phyloP scores from a whole-genome alignment of 2,113 vertebrate genomes.

The Lepidothrix coronata region DNA sequence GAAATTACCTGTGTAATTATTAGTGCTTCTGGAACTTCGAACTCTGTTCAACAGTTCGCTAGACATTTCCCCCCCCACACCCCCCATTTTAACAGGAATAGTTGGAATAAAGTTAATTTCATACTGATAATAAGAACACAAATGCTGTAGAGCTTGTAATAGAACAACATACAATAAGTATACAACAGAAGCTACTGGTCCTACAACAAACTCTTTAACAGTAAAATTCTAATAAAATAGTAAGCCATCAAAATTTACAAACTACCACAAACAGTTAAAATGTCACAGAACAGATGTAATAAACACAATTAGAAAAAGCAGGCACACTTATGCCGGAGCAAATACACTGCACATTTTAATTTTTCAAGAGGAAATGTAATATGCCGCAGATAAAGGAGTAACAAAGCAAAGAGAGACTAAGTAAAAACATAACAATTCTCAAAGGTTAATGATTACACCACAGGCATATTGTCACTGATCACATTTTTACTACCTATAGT shows the following conservation, averaged over 20 bases:
- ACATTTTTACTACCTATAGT: neutral
- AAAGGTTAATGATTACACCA: slow-evolving; percentile 10
- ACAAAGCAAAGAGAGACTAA: slow-evolving; percentile 16
- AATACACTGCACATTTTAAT: neutral
- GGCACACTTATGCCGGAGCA: neutral
- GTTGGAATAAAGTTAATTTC: neutral
- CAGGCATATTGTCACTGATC: neutral
- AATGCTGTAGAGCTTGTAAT: neutral
- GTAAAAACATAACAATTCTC: neutral
- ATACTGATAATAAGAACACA: neutral
- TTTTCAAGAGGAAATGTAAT: slow-evolving; percentile 7
- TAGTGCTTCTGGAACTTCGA: neutral
- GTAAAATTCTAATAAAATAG: neutral
- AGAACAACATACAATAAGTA: neutral
- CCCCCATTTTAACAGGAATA: neutral
- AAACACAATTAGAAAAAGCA: neutral
- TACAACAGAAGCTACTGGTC: neutral
- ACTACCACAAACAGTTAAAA: neutral
- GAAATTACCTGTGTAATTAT: neutral
- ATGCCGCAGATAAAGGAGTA: neutral
- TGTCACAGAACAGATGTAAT: neutral
- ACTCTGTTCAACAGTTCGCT: neutral
- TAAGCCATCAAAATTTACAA: neutral
- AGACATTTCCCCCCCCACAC: neutral
- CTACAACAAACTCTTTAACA: neutral